These are phyloP conservation scores for Macaca nemestrina DNA, from an alignment of 2,113 vertebrate species.

Conservation along the genomic window DNA sequence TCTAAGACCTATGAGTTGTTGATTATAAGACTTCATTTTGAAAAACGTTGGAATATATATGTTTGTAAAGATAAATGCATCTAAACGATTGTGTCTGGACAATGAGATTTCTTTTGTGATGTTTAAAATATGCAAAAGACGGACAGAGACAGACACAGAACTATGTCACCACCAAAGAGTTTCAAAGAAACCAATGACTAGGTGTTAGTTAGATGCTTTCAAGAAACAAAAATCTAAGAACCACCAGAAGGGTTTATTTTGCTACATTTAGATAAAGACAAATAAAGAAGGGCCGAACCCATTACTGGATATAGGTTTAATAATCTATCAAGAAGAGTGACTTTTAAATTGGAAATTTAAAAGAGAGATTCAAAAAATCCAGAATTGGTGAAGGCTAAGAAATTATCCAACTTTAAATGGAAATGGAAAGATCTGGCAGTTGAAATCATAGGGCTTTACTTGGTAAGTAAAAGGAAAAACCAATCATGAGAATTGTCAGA, in stretches of 20 bases:
- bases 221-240: background rate
- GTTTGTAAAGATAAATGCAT: background rate
- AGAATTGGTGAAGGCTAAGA: background rate
- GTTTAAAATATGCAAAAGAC: background rate
- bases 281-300: background rate
- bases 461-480: background rate
- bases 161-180: background rate
- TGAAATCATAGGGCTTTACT: background rate
- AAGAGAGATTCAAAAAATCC: background rate
- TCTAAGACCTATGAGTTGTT: background rate
- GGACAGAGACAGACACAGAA: background rate
- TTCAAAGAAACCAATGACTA: background rate
- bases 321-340: background rate
- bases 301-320: background rate
- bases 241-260: background rate
- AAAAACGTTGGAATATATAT: background rate
- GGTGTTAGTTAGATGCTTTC: background rate
- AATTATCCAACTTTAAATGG: background rate
- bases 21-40: background rate
- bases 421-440: background rate
- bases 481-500: background rate
- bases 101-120: background rate
- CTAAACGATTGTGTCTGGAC: background rate
- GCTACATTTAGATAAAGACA: background rate
- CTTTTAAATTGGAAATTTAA: background rate